Base-by-base conservation (phyloP, 2,797 vertebrate genomes). In the Sylvilagus floridanus region DNA sequence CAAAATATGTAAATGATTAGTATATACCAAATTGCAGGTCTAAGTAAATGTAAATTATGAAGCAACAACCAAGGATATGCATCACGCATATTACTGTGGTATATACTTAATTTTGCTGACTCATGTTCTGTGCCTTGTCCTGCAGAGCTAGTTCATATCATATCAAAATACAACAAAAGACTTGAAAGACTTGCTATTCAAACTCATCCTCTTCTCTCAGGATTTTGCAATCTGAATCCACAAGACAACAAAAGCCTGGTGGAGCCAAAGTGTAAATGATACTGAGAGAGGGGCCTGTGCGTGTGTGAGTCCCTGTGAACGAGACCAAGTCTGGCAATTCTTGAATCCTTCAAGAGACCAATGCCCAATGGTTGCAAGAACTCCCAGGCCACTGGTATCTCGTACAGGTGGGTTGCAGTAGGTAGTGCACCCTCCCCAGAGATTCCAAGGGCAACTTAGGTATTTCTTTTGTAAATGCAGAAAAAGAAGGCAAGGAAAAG, bases 21-120 rank as follows among this genome's bases (percentile, higher is more conserved):
- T 60, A 69, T 52, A 35, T 94, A 37, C 32, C 22, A 89, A 91
- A 94, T 30, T 77, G 32, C 11, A 69, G 66, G 12, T 10, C 24
- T 91, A 91, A 47, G 57, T 57, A 83, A 91, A 85, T 52, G 10
- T 52, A 73, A 84, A 79, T 88, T 81, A 84, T 26, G 19, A 88
- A 77, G 4, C 12, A 2, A 93, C 24, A 76, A 50, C 30, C 93
- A 50, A 92, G 32, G 16, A 47, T 37, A 71, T 19, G 19, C 90
- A 68, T 2, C 8, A 26, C 17, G 76, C 52, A 50, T 47, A 73
- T 66, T 24, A n/a, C 22, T 76, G 17, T 14, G 24, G 9, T 28
- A 12, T 54, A 88, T 93, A 42, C 42, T 88, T 90, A 62, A 78
- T 86, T 88, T 94, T 96, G 30, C 77, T 63, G 50, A 82, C 19